Percentiles rank a stretch among this genome's conserved stretches.
Conservation (phyloP, 2,113 vertebrate species). For the Python bivittatus region DNA sequence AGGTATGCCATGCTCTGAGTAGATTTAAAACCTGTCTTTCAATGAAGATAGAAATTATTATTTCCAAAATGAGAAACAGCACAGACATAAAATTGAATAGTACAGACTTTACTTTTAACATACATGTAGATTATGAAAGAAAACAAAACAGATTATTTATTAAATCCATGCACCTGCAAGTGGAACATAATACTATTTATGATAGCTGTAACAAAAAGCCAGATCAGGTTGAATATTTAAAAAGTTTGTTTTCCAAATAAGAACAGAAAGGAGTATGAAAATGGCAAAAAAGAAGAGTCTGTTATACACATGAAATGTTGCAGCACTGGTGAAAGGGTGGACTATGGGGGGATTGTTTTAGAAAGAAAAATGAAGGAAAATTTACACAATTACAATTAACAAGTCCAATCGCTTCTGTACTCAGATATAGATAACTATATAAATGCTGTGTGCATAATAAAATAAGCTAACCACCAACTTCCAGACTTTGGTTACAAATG, state of each 20-base stretch:
- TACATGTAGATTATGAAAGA: background rate
- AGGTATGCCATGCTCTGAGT: background rate
- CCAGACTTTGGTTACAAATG: background rate
- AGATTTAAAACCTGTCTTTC: background rate
- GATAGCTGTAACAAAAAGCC: background rate
- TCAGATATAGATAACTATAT: background rate
- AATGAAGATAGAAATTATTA: background rate
- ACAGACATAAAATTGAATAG: background rate
- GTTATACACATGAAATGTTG: background rate
- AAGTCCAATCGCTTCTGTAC: background rate
- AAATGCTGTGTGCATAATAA: background rate
- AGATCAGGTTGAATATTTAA: background rate
- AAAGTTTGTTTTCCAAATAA: background rate
- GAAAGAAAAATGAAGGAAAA: background rate
- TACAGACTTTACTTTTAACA: background rate
- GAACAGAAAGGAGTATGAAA: background rate
- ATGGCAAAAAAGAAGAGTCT: background rate
- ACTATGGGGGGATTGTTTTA: background rate
- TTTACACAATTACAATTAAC: background rate
- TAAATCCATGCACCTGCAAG: background rate
- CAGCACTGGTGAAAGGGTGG: background rate
- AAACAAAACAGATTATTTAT: background rate
- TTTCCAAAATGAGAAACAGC: background rate
- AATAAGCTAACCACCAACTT: background rate
- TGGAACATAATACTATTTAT: background rate